Evolutionary conservation across 2,888 invertebrate genomes (phyloP).

Genomic region (Sinohyriopsis cumingii): DNA sequence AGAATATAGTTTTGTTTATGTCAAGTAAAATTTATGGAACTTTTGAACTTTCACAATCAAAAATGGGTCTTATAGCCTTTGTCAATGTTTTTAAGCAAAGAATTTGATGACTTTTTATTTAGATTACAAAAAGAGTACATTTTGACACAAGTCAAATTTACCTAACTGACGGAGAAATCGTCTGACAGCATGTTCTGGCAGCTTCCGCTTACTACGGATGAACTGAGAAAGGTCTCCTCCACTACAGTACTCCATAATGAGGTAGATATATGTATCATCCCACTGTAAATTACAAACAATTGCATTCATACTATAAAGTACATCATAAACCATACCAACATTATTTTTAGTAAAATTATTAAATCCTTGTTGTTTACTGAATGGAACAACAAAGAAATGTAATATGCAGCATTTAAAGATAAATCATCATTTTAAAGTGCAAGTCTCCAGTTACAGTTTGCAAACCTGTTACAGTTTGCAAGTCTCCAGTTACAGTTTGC

Average conservation of each 20-base stretch:
- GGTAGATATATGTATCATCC: conserved; percentile 82
- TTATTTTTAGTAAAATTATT: background rate
- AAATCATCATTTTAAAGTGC: no score
- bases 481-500: no score
- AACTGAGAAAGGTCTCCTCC: conserved; percentile 87
- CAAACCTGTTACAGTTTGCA: no score
- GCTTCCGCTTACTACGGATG: conserved; percentile 75
- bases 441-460: no score
- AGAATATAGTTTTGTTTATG: no score
- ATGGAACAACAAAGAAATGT: background rate
- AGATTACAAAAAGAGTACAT: no score
- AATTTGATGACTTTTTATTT: no score
- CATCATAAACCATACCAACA: background rate
- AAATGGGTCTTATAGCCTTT: no score
- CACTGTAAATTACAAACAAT: conserved; percentile 61
- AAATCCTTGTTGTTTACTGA: background rate
- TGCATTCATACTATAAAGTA: background rate
- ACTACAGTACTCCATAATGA: conserved; percentile 89
- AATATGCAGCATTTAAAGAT: no score
- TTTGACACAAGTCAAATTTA: conserved; percentile 29
- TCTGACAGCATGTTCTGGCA: conserved; percentile 76
- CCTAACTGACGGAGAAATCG: conserved; percentile 86
- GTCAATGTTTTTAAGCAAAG: no score
- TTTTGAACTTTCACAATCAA: no score
- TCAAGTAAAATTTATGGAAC: no score